These are phyloP conservation scores for Chinchilla lanigera DNA, from an alignment of 2,113 vertebrate genomes.

Conservation along the genomic window DNA sequence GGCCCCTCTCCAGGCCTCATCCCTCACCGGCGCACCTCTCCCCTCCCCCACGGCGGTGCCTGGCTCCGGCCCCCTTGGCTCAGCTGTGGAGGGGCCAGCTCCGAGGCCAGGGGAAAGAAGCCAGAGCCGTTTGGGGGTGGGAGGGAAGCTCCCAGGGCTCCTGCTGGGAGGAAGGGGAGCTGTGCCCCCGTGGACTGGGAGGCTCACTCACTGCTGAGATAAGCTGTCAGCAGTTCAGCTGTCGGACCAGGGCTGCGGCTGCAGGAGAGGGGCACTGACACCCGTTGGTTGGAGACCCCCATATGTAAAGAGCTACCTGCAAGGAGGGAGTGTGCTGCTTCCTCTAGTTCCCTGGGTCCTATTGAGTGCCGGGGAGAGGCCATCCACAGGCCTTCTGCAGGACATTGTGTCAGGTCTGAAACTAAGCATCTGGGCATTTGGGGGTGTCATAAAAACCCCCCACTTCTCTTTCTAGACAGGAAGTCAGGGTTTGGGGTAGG, in stretches of 20 bases:
- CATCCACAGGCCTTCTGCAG: background rate
- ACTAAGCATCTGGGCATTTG: background rate
- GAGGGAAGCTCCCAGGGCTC: conserved; percentile 53
- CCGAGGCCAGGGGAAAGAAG: conserved; percentile 33
- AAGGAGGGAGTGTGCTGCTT: background rate
- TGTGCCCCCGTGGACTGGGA: conserved; percentile 39
- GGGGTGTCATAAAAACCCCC: background rate
- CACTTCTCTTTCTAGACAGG: background rate
- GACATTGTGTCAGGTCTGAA: conserved; percentile 30
- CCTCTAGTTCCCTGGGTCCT: background rate
- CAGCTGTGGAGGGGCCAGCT: conserved; percentile 32
- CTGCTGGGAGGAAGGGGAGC: conserved; percentile 59
- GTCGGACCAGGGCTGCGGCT: conserved; percentile 21
- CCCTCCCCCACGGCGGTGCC: conserved; percentile 59
- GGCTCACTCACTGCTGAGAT: conserved; percentile 69
- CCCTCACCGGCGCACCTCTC: conserved; percentile 74
- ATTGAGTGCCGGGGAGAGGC: background rate
- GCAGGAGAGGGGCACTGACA: background rate
- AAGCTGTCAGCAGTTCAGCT: conserved; percentile 73
- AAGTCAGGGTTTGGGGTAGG: background rate
- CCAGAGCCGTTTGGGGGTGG: background rate
- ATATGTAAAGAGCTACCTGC: background rate
- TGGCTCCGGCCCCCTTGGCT: conserved; percentile 62
- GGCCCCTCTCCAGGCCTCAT: conserved; percentile 65
- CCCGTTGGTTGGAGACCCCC: background rate